Conservation (phyloP, 2,113 vertebrate genomes). For the Xyrauchen texanus region DNA sequence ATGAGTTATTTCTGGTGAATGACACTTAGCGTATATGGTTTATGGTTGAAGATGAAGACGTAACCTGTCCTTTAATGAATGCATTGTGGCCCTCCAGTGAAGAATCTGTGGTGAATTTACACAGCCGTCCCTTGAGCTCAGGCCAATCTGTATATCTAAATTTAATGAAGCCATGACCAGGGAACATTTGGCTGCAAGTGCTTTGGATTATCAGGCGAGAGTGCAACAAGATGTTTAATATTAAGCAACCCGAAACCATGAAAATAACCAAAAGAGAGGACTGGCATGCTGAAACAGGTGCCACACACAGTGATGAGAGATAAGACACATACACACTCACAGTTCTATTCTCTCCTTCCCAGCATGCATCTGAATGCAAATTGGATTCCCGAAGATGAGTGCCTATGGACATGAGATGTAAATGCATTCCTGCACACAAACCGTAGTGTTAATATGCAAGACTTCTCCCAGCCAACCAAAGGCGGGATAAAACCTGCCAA, state of each 20-base stretch:
- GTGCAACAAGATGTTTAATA: conserved; percentile 65
- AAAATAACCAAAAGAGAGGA: conserved; percentile 62
- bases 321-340: conserved; percentile 48
- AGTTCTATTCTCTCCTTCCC: conserved; percentile 32
- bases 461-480: conserved; percentile 2
- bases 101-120: conserved; percentile 58
- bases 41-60: conserved; percentile 53
- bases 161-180: conserved; percentile 69
- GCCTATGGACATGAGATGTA: conserved; percentile 52
- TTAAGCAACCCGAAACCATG: conserved; percentile 67
- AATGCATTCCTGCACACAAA: conserved; percentile 27
- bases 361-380: conserved; percentile 58
- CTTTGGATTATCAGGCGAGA: conserved; percentile 63
- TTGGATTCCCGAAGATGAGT: conserved; percentile 61
- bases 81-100: conserved; percentile 56
- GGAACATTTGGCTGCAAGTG: conserved; percentile 61
- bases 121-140: conserved; percentile 57
- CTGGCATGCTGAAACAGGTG: conserved; percentile 52
- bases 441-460: conserved; percentile 34
- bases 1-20: conserved; percentile 5
- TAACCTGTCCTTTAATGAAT: conserved; percentile 61
- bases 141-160: conserved; percentile 60
- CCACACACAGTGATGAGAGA: conserved; percentile 50
- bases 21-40: conserved; percentile 28
- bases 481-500: conserved; percentile 30